Evolutionary conservation across 1,140 invertebrate genomes (phyloP).

Genomic region (Liolophura sinensis): DNA sequence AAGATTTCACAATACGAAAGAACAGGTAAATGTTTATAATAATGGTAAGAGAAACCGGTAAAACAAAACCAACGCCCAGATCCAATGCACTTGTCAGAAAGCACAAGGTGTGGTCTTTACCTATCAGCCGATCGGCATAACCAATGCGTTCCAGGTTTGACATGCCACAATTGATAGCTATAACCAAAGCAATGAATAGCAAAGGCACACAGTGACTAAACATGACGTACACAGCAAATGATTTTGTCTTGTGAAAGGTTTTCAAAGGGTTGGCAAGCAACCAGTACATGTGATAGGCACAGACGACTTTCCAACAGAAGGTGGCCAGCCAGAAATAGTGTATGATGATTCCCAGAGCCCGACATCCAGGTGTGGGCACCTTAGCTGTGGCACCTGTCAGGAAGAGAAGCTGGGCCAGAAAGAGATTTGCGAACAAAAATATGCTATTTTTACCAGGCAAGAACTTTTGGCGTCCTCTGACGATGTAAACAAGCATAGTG

Average conservation of each 20-base stretch:
- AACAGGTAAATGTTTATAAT: conserved; percentile 23
- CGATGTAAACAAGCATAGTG: conserved; percentile 53
- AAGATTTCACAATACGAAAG: conserved; percentile 2
- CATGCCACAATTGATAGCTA: conserved; percentile 1
- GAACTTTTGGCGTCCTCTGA: conserved; percentile 55
- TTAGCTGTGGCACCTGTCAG: conserved; percentile 37
- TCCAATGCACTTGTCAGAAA: conserved; percentile 14
- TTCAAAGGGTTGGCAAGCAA: conserved; percentile 59
- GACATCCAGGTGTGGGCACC: conserved; percentile 33
- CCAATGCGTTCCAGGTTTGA: background rate
- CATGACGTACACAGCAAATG: too few species aligned
- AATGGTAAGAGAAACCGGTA: conserved; percentile 14
- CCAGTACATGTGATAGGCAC: conserved; percentile 65
- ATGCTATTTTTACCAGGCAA: conserved; percentile 59
- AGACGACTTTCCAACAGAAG: conserved; percentile 93
- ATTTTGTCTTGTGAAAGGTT: too few species aligned
- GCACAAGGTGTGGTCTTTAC: conserved; percentile 19
- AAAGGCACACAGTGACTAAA: background rate
- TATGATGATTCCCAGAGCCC: conserved; percentile 71
- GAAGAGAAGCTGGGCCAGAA: conserved; percentile 57
- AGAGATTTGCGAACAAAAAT: conserved; percentile 52
- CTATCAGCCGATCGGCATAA: background rate
- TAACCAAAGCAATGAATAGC: background rate
- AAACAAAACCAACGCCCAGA: conserved; percentile 12
- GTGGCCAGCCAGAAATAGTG: conserved; percentile 89